Conservation (phyloP, 2,888 invertebrate species). For the Amphimallon solstitiale region DNA sequence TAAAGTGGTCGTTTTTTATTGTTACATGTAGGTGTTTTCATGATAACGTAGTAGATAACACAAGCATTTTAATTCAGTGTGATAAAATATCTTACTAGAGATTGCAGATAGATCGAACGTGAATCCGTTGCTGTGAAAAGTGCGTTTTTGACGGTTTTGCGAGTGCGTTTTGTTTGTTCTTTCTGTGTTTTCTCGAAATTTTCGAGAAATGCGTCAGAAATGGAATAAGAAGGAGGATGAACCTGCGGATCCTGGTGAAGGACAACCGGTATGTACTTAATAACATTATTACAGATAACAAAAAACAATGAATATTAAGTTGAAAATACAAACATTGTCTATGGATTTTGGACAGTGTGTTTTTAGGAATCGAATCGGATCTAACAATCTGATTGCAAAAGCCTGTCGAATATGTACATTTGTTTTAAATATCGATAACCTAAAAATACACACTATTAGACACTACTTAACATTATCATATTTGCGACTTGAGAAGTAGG, state of each 20-base stretch:
- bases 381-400: no score
- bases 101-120: constrained; percentile 19
- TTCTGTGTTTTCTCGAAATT: constrained; percentile 26
- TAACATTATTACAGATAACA: no score
- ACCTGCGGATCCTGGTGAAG: constrained; percentile 21
- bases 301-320: no score
- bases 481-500: no score
- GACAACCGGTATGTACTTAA: constrained; percentile 29
- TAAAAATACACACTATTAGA: no score
- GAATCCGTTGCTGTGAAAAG: constrained; percentile 8
- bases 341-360: no score
- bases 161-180: not conserved
- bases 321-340: no score
- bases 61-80: not conserved
- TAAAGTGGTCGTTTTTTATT: not conserved
- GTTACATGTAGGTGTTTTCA: not conserved
- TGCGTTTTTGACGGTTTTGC: not conserved
- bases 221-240: constrained; percentile 30
- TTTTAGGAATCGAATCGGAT: no score
- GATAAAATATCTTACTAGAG: constrained; percentile 19
- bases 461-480: no score
- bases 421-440: no score
- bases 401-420: no score
- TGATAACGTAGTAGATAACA: constrained; percentile 15
- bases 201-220: constrained; percentile 34